Percentiles rank a stretch among this genome's conserved stretches.
Conservation (phyloP, 2,888 invertebrate species). For the Aplocera efformata region DNA sequence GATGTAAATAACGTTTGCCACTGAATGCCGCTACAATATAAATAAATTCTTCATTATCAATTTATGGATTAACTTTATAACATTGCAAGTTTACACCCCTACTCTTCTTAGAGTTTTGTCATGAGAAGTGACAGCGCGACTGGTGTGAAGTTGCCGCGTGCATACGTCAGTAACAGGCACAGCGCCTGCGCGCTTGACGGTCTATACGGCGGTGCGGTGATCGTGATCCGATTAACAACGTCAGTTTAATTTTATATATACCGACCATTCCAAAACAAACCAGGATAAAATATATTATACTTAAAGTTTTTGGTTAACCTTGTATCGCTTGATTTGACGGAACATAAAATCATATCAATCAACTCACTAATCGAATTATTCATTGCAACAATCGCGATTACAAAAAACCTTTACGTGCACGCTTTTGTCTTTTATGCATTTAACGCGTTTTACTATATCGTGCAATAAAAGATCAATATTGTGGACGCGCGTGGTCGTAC, state of each 20-base stretch:
- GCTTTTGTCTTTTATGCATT: constrained; percentile 23
- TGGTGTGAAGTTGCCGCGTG: constrained; percentile 68
- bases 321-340: constrained; percentile 56
- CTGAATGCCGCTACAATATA: too few species aligned
- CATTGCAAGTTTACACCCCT: constrained; percentile 10
- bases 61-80: too few species aligned
- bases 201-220: constrained; percentile 77
- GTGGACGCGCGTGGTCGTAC: constrained; percentile 41
- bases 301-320: constrained; percentile 27
- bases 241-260: constrained; percentile 60
- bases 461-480: constrained; percentile 40
- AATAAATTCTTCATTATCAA: too few species aligned
- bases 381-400: constrained; percentile 27
- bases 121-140: constrained; percentile 43
- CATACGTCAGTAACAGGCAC: constrained; percentile 75
- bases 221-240: constrained; percentile 80
- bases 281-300: constrained; percentile 20
- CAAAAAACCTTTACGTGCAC: constrained; percentile 40
- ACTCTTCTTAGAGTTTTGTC: constrained; percentile 15
- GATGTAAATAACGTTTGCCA: too few species aligned
- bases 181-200: constrained; percentile 79
- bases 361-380: constrained; percentile 15
- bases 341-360: constrained; percentile 9
- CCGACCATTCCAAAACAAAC: constrained; percentile 36
- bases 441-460: constrained; percentile 18